Evolutionary conservation across 2,113 vertebrate genomes (phyloP).

Genomic region (Natator depressus): DNA sequence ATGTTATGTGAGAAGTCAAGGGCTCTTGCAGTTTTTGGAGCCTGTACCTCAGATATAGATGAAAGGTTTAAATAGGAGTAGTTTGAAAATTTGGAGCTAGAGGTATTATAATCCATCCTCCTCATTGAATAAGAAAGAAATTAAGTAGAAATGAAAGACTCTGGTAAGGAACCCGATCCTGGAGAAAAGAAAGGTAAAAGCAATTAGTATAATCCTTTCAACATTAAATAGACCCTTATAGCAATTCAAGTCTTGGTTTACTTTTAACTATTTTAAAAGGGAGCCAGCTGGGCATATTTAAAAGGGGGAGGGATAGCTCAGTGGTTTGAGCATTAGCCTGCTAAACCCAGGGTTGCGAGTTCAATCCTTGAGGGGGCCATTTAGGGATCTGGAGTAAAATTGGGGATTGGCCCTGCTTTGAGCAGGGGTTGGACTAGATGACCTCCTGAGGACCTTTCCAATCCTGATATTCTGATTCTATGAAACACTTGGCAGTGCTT

Average conservation of each 20-base stretch:
- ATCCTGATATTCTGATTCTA: no score
- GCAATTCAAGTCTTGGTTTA: background rate
- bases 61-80: slow-evolving; percentile 60
- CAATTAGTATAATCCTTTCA: background rate
- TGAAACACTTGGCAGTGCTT: no score
- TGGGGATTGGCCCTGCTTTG: no score
- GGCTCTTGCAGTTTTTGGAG: slow-evolving; percentile 15
- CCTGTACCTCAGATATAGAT: slow-evolving; percentile 45
- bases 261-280: no score
- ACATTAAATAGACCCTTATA: background rate
- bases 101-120: background rate
- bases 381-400: no score
- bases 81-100: background rate
- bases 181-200: background rate
- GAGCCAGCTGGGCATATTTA: no score
- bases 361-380: no score
- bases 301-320: no score
- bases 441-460: no score
- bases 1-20: slow-evolving; percentile 53
- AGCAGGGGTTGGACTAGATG: no score
- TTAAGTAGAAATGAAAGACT: slow-evolving; percentile 27
- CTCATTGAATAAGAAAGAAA: background rate
- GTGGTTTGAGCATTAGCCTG: no score
- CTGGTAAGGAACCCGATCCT: slow-evolving; percentile 50
- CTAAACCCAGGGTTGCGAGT: no score